Percentiles rank a stretch among this genome's conserved stretches.
Conservation (phyloP, 2,113 vertebrate genomes). For the Melanocharis versteri region DNA sequence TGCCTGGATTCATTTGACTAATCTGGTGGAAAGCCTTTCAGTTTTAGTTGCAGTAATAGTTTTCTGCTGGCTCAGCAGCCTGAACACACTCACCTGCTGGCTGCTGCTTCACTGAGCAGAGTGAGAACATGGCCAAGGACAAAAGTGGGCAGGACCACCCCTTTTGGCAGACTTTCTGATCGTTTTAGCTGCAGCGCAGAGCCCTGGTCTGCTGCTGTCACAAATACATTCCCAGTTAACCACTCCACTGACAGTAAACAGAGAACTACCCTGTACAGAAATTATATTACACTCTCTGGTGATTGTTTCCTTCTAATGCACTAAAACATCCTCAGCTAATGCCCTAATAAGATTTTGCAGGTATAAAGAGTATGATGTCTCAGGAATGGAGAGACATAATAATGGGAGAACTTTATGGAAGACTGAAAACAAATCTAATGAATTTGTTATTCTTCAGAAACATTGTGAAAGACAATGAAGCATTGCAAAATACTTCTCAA, state of each 20-base stretch:
- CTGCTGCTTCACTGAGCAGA: background rate
- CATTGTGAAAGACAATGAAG: background rate
- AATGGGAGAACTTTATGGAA: background rate
- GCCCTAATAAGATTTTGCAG: constrained; percentile 21
- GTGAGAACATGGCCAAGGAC: background rate
- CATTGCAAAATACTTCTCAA: background rate
- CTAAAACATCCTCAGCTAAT: constrained; percentile 17
- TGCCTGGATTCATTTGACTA: background rate
- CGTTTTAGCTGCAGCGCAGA: background rate
- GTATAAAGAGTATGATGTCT: background rate
- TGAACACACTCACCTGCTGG: background rate
- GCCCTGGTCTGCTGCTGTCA: background rate
- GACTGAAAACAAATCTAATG: background rate
- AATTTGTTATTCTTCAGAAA: background rate
- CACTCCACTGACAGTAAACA: background rate
- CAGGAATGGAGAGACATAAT: background rate
- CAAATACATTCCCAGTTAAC: background rate
- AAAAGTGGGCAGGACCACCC: background rate
- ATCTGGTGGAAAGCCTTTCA: background rate
- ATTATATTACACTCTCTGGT: background rate
- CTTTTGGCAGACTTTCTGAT: background rate
- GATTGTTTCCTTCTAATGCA: constrained; percentile 26
- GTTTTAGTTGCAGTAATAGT: background rate
- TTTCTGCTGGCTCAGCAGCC: background rate
- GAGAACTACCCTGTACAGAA: background rate